phyloP scores from a whole-genome alignment of 2,888 invertebrate species.

The Sylvicola cinctus region DNA sequence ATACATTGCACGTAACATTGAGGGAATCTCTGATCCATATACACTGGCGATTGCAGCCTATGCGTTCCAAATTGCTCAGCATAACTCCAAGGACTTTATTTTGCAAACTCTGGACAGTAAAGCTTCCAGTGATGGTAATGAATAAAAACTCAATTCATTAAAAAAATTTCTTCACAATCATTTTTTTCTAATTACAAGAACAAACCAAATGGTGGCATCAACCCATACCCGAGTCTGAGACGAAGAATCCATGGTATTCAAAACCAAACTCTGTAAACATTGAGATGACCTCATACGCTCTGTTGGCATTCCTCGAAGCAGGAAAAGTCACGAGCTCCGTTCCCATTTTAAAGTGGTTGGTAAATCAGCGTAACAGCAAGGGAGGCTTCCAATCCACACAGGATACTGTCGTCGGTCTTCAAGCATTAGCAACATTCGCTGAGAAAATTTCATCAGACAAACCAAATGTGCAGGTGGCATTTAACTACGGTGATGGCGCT shows the following conservation, averaged over 20 bases:
- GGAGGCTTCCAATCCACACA: conserved; percentile 62
- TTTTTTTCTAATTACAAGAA: background rate
- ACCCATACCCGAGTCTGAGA: conserved; percentile 25
- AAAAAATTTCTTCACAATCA: conserved; percentile 1
- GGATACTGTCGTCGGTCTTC: conserved; percentile 56
- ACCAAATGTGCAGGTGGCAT: conserved; percentile 23
- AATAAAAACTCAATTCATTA: conserved; percentile 10
- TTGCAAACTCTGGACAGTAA: conserved; percentile 31
- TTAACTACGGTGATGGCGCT: conserved; percentile 20
- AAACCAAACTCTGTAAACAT: conserved; percentile 44
- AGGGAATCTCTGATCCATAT: conserved; percentile 44
- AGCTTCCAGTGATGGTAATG: conserved; percentile 26
- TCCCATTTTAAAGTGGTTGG: conserved; percentile 50
- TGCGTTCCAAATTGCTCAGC: conserved; percentile 53
- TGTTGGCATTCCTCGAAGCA: conserved; percentile 43
- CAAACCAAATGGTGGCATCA: conserved; percentile 39
- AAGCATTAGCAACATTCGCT: conserved; percentile 45
- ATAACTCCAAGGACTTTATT: conserved; percentile 43
- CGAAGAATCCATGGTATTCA: conserved; percentile 35
- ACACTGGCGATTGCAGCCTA: conserved; percentile 55
- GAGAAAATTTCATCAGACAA: conserved; percentile 29
- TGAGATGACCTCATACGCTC: conserved; percentile 74
- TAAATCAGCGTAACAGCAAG: conserved; percentile 38
- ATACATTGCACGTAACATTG: conserved; percentile 45
- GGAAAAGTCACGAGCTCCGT: conserved; percentile 18